A percentile compares a stretch with the other conserved stretches of the same genome.
phyloP scores from a whole-genome alignment of 2,888 invertebrate species.

The Doris montereyensis region DNA sequence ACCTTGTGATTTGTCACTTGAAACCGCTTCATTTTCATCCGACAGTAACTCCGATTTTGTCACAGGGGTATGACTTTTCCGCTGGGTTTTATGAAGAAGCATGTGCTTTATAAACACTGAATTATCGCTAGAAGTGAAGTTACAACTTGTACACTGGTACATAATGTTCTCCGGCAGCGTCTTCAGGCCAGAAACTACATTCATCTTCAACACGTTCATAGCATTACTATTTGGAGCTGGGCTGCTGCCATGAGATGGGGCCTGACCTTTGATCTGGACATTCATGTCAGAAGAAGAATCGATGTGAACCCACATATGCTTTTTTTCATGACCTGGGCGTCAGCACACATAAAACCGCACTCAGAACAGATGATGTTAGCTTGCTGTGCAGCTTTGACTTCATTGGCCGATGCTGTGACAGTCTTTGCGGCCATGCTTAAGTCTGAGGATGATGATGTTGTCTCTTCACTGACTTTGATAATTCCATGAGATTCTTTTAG shows the following conservation, averaged over 20 bases:
- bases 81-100: conserved; percentile 54
- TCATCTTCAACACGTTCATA: conserved; percentile 26
- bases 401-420: not conserved
- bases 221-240: conserved; percentile 2
- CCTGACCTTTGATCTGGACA: conserved; percentile 17
- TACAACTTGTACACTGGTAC: conserved; percentile 64
- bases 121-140: conserved; percentile 59
- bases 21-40: too few relatives aligned
- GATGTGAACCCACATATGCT: conserved; percentile 66
- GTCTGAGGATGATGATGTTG: not conserved
- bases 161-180: conserved; percentile 44
- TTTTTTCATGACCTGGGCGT: conserved; percentile 57
- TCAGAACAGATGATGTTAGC: conserved; percentile 67
- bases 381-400: conserved; percentile 32
- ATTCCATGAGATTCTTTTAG: conserved; percentile 30
- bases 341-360: conserved; percentile 66
- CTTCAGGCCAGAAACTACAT: conserved; percentile 38
- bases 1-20: too few relatives aligned
- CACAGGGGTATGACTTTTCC: conserved; percentile 21
- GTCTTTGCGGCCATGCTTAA: not conserved
- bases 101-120: conserved; percentile 63
- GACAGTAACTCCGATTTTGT: too few relatives aligned
- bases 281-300: not conserved
- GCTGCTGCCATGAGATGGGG: not conserved
- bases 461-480: not conserved